Base-by-base conservation (phyloP, 1,140 invertebrate genomes). In the Harlomillsia oculata region DNA sequence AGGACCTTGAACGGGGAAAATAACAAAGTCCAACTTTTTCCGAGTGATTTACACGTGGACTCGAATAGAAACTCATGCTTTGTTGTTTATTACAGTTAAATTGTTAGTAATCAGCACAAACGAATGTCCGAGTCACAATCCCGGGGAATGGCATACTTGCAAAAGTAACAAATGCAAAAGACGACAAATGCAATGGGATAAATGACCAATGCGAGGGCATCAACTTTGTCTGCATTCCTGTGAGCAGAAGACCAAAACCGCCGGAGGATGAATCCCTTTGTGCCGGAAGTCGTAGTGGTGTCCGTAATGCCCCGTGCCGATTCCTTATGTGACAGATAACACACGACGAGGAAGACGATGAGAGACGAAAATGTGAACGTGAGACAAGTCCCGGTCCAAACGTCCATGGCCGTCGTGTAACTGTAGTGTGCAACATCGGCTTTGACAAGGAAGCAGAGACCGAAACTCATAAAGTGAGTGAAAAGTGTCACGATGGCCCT, bases 351-450 rank as follows among this genome's bases (percentile, higher is more conserved):
- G 58, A 78, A 78, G 64, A 79, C 77, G 11, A 78, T 66, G 39
- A 78, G 67, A 13, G 77, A 75, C 9, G 74, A 72, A 60, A 78
- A 78, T 26, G 79, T 77, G 65, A 78, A 79, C 11, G 74, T 76
- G 39, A 78, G 69, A 66, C 77, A 79, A 11, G 75, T 73, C 30
- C 76, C 77, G 21, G 77, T 78, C 77, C 77, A 77, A 5, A 77
- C 72, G 64, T 77, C 76, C 36, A 79, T 74, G 28, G 76, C 73
- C 65, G 68, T 75, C 1, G 37, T 53, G 21, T 53, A 53, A 0
- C 14, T n/a, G 16, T 25, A 20, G 13, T 25, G 18, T 2, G 50
- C 23, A 23, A 23, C 18, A 23, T 28, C 16, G 4, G 45, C 2
- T 16, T 48, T 48, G 21, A 48, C 29, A n/a, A n/a, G n/a, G n/a